Percentiles rank a stretch among this genome's conserved stretches.
Conservation (phyloP, 1,140 invertebrate genomes). For the Megalopta genalis region DNA sequence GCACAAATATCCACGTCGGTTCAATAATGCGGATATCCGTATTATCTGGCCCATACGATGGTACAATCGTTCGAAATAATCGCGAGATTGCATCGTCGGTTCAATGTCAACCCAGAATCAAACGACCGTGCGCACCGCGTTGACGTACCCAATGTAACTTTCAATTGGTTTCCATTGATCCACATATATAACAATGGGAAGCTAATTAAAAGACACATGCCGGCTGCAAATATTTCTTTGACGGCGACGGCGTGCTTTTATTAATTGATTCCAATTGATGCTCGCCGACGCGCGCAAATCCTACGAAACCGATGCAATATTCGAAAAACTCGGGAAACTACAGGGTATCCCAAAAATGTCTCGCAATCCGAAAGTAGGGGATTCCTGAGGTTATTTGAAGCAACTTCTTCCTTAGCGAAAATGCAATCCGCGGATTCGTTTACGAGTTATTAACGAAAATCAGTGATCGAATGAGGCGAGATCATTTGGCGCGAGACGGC, state of each 20-base stretch:
- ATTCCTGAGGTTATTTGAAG: too few species aligned
- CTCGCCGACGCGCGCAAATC: too few species aligned
- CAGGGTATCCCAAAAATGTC: too few species aligned
- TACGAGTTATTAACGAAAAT: too few species aligned
- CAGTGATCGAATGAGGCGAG: too few species aligned
- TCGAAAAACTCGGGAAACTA: too few species aligned
- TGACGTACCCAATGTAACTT: not conserved
- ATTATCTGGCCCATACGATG: not conserved
- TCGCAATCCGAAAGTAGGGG: too few species aligned
- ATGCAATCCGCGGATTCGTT: too few species aligned
- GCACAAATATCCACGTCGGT: not conserved
- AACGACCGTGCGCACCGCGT: not conserved
- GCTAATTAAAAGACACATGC: not conserved
- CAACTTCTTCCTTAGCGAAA: too few species aligned
- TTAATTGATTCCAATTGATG: too few species aligned
- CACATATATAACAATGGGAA: not conserved
- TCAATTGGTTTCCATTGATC: not conserved
- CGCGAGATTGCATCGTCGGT: not conserved
- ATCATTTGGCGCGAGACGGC: too few species aligned
- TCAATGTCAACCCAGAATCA: not conserved
- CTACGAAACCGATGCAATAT: too few species aligned
- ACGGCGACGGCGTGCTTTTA: not conserved
- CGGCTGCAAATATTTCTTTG: not conserved
- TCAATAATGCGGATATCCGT: slow-evolving; percentile 15
- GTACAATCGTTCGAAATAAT: not conserved